Conservation (phyloP, 1,140 invertebrate species). For the Panagrolaimus sp. region DNA sequence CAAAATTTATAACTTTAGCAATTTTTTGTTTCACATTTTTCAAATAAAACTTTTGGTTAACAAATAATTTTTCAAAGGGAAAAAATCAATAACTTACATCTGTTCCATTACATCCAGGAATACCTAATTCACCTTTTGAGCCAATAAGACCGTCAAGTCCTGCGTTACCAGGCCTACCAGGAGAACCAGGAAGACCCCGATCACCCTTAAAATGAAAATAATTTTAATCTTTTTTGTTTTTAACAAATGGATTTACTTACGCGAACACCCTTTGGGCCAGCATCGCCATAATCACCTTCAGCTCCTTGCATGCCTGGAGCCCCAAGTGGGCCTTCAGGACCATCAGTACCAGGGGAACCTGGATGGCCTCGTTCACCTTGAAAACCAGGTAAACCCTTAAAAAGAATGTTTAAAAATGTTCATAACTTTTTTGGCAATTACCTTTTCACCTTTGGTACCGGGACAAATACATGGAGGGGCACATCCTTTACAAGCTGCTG, state of each 20-base stretch:
- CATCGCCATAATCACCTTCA: constrained; percentile 53
- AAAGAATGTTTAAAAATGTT: constrained; percentile 15
- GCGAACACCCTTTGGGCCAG: constrained; percentile 44
- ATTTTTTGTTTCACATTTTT: too few relatives aligned
- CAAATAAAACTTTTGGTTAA: too few relatives aligned
- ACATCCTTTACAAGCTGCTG: constrained; percentile 56
- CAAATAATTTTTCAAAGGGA: too few relatives aligned
- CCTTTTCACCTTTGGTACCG: constrained; percentile 52
- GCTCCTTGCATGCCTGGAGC: constrained; percentile 46
- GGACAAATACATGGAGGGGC: constrained; percentile 56
- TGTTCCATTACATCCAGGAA: constrained; percentile 57
- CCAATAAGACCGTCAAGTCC: constrained; percentile 54
- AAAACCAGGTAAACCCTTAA: constrained; percentile 49
- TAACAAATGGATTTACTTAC: constrained; percentile 32
- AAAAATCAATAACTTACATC: constrained; percentile 44
- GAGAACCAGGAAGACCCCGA: constrained; percentile 44
- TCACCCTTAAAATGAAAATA: constrained; percentile 41
- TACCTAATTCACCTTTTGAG: constrained; percentile 51
- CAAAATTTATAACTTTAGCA: too few relatives aligned
- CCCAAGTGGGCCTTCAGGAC: constrained; percentile 50
- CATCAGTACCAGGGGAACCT: constrained; percentile 49
- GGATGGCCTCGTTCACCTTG: constrained; percentile 40
- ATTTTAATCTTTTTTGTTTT: background rate
- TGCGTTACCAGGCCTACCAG: constrained; percentile 40
- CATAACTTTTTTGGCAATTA: background rate